Evolutionary conservation across 1,140 invertebrate species (phyloP).

Genomic region (Panagrolaimus sp.): DNA sequence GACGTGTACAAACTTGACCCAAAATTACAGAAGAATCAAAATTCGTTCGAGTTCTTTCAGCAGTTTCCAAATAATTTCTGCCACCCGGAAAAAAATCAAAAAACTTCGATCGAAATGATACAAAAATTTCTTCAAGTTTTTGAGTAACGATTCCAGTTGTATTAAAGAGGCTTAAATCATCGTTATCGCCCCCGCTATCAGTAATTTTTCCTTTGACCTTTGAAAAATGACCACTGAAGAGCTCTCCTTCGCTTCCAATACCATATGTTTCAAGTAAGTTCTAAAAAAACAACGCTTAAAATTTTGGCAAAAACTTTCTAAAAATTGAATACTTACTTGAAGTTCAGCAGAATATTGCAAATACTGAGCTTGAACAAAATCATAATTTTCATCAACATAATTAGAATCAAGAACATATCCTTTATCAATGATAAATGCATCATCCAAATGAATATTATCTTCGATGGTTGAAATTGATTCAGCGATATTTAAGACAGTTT

Average conservation of each 20-base stretch:
- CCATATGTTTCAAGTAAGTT: slow-evolving; percentile 21
- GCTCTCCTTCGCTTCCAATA: slow-evolving; percentile 19
- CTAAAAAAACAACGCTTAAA: slow-evolving; percentile 25
- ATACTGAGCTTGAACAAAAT: background rate
- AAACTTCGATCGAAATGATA: background rate
- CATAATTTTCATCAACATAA: background rate
- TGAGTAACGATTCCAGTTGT: background rate
- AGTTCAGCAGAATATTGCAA: background rate
- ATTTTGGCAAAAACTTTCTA: background rate
- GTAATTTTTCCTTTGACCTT: background rate
- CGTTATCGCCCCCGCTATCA: background rate
- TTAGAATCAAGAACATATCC: slow-evolving; percentile 1
- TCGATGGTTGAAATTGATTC: background rate
- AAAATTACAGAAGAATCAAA: background rate
- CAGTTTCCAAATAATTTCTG: background rate
- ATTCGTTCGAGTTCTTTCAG: too few relatives aligned
- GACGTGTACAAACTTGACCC: slow-evolving; percentile 1
- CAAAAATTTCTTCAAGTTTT: background rate
- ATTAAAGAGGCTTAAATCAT: slow-evolving; percentile 5
- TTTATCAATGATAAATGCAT: slow-evolving; percentile 10
- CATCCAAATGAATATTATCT: slow-evolving; percentile 11
- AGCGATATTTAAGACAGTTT: background rate
- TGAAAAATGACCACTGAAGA: background rate
- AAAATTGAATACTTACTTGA: background rate
- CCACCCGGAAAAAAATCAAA: background rate